Evolutionary conservation across 2,888 invertebrate species (phyloP).

Genomic region (Lottia scabra): DNA sequence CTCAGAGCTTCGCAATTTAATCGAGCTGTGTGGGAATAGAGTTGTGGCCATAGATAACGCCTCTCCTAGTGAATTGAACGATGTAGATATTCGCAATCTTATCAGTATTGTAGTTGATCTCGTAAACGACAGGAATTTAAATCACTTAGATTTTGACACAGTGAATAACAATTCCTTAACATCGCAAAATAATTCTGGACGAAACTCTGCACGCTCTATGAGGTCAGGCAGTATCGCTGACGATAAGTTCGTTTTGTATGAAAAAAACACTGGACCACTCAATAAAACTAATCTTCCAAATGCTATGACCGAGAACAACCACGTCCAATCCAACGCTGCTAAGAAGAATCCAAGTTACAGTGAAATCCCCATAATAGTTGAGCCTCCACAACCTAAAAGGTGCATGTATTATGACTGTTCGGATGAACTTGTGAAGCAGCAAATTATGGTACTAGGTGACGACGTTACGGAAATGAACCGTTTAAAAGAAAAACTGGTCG

Average conservation of each 20-base stretch:
- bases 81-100: background rate
- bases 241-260: too few relatives aligned
- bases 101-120: slow-evolving; percentile 1
- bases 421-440: background rate
- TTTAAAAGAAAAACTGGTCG: background rate
- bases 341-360: background rate
- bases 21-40: background rate
- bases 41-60: background rate
- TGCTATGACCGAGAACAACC: too few relatives aligned
- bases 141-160: background rate
- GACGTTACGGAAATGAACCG: background rate
- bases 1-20: background rate
- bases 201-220: background rate
- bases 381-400: background rate
- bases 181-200: background rate
- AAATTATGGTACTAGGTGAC: background rate
- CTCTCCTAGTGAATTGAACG: background rate
- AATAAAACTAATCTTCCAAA: too few relatives aligned
- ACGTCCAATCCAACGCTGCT: too few relatives aligned
- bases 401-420: background rate
- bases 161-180: background rate
- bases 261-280: too few relatives aligned
- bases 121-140: background rate
- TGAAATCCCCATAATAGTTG: background rate
- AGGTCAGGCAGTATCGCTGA: background rate